Conservation (phyloP, 2,113 vertebrate species). For the Urocitellus parryii region DNA sequence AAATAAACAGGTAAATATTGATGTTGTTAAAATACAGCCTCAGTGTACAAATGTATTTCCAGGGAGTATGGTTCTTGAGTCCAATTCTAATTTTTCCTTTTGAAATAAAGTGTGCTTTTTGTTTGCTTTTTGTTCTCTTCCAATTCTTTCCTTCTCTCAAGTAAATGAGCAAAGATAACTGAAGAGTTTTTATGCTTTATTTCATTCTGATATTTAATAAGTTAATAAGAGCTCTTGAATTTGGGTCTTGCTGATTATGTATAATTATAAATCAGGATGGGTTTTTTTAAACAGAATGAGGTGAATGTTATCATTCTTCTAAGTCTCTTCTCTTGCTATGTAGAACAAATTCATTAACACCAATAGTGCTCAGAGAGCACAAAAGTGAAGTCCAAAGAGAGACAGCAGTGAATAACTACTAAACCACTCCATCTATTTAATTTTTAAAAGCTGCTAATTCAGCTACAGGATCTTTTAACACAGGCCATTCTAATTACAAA, state of each 20-base stretch:
- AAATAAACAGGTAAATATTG: neutral
- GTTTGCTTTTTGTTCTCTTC: neutral
- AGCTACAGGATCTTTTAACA: neutral
- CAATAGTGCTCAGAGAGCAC: neutral
- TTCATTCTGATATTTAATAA: neutral
- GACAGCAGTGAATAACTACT: neutral
- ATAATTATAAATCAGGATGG: neutral
- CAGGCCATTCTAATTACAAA: neutral
- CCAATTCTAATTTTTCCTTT: neutral
- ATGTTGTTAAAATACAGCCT: neutral
- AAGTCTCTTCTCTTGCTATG: neutral
- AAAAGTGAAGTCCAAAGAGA: neutral
- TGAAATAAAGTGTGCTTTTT: neutral
- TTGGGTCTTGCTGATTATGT: constrained; percentile 31
- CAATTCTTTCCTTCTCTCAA: neutral
- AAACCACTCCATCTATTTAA: neutral
- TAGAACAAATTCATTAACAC: neutral
- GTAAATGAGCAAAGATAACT: neutral
- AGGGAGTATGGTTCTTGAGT: constrained; percentile 65
- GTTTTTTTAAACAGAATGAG: neutral
- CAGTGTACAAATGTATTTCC: constrained; percentile 69
- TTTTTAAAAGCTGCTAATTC: neutral
- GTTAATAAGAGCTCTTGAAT: neutral
- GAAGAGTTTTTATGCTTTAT: neutral
- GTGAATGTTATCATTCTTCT: neutral